These are phyloP conservation scores for Lepisosteus osseus DNA, from an alignment of 2,113 vertebrate genomes.

Conservation along the genomic window DNA sequence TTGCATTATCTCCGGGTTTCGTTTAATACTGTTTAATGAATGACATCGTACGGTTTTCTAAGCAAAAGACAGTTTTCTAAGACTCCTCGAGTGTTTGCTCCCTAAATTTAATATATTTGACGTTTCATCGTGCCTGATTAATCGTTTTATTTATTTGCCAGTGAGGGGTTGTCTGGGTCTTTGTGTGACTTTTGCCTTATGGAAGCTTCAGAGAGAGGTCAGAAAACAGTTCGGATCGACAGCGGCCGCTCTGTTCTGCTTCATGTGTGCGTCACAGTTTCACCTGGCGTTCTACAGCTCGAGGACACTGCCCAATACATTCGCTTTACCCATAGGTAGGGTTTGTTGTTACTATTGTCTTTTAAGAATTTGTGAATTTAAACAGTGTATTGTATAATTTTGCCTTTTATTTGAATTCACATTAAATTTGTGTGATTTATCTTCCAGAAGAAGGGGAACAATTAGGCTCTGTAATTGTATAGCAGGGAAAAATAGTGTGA, in stretches of 20 bases:
- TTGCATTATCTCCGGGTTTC: no score
- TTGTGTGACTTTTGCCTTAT: slow-evolving; percentile 73
- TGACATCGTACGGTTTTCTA: no score
- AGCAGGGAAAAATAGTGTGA: no score
- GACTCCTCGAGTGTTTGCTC: no score
- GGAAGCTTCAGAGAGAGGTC: slow-evolving; percentile 83
- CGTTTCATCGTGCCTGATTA: neutral
- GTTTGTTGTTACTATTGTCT: neutral
- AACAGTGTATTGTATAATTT: neutral
- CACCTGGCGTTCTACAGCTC: slow-evolving; percentile 97
- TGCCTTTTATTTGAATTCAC: no score
- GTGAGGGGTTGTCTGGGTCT: slow-evolving; percentile 80
- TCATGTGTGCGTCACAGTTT: slow-evolving; percentile 86
- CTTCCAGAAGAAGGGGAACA: no score
- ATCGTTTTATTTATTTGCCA: slow-evolving; percentile 44
- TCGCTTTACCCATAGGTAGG: slow-evolving; percentile 86
- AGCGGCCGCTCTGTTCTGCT: slow-evolving; percentile 78
- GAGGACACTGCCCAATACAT: slow-evolving; percentile 85
- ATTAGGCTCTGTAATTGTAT: no score
- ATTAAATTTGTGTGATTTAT: no score
- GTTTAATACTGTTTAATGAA: no score
- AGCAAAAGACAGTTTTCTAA: no score
- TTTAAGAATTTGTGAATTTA: neutral
- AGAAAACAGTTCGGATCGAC: slow-evolving; percentile 81
- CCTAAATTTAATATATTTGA: no score